Base-by-base conservation (phyloP, 2,888 invertebrate genomes). In the Catocala sponsa region DNA sequence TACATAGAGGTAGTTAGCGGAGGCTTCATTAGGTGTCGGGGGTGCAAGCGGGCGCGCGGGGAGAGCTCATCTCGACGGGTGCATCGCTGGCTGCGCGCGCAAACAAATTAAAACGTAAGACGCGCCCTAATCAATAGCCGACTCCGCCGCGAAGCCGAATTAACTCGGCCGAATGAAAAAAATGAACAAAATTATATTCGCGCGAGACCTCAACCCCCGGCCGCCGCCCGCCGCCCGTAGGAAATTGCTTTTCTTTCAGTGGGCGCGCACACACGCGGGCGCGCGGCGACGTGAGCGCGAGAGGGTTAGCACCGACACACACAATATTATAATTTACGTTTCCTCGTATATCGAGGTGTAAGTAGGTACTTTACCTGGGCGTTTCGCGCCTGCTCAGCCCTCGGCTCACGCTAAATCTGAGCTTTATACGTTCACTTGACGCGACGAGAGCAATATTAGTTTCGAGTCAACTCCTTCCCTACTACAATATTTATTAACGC, bases 101-200 rank as follows among this genome's bases (percentile, higher is more conserved):
- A 94, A 94, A 94, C 94, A 94, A 93, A 94, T 93, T 94, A 94
- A 94, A 94, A 92, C 91, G 92, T 94, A 94, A 94, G 94, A 94
- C 94, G 94, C 94, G 92, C 92, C 94, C 94, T 94, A 94, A 94
- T 94, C 94, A 94, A 94, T 94, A 94, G 94, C 94, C 89, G 89
- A 88, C 91, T 90, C 87, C 91, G 91, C 92, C 91, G 91, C 91
- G 91, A 87, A 93, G 92, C 91, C 90, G 94, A 94, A 94, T 94
- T 94, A 94, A 94, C 94, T 93, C 92, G 91, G 87, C 92, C 93
- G 92, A 93, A 94, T 94, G 91, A 94, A 94, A 94, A 84, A 94
- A 94, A 94, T 94, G 94, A 94, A 93, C 93, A 94, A 94, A 94
- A 94, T 94, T 94, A 94, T 94, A 94, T 94, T 94, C 94, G 93